Conservation (phyloP, 2,113 vertebrate species). For the Anseranas semipalmata region DNA sequence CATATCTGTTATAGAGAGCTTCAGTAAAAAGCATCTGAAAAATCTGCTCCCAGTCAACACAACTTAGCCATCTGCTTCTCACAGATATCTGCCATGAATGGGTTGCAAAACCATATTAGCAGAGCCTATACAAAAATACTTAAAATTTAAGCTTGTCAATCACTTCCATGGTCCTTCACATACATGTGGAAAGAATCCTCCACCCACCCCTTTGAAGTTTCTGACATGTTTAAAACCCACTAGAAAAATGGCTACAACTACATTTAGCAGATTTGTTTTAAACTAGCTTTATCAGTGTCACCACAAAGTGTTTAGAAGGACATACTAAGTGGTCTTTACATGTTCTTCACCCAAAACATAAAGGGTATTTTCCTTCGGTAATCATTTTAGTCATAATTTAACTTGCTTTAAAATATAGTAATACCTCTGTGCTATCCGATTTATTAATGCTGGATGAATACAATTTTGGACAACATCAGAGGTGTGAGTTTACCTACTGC, state of each 20-base stretch:
- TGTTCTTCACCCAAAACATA: background rate
- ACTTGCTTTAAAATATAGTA: background rate
- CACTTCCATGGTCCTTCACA: constrained; percentile 10
- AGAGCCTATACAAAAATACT: constrained; percentile 44
- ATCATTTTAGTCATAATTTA: background rate
- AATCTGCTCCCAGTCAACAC: constrained; percentile 68
- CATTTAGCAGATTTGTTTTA: background rate
- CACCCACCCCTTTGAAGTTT: constrained; percentile 20
- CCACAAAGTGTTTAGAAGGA: background rate
- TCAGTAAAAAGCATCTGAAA: constrained; percentile 56
- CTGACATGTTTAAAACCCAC: background rate
- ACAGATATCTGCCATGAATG: constrained; percentile 52
- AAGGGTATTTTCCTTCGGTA: background rate
- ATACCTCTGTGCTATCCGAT: background rate
- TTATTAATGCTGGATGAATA: background rate
- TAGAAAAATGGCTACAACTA: background rate
- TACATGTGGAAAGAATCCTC: background rate
- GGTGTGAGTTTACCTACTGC: background rate
- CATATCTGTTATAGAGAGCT: constrained; percentile 47
- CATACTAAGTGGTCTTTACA: background rate
- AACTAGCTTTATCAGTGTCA: background rate
- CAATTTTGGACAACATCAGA: background rate
- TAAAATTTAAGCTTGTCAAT: constrained; percentile 18
- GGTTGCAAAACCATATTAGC: constrained; percentile 50
- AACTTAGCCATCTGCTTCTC: constrained; percentile 56